Percentiles rank a stretch among this genome's conserved stretches.
Conservation (phyloP, 2,113 vertebrate genomes). For the Abramis brama region DNA sequence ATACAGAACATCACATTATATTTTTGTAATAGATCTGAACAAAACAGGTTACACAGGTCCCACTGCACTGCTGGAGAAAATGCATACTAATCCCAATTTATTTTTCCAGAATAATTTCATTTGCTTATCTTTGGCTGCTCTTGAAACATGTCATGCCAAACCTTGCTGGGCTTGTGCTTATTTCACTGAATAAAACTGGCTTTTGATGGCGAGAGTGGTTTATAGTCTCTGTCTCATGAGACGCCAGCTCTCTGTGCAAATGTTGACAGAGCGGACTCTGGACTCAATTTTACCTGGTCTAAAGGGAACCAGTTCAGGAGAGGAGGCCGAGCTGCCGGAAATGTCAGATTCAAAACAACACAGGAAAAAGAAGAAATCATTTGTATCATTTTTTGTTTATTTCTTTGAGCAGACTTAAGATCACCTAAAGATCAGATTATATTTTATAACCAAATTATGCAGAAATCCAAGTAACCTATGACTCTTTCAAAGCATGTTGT, state of each 20-base stretch:
- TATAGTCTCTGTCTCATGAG: neutral
- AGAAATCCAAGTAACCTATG: neutral
- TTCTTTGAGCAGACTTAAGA: neutral
- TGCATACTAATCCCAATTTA: neutral
- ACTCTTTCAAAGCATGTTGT: neutral
- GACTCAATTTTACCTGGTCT: conserved; percentile 40
- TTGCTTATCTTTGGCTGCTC: conserved; percentile 17
- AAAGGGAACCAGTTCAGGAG: neutral
- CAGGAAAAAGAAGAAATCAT: neutral
- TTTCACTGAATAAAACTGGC: neutral
- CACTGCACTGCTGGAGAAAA: conserved; percentile 37
- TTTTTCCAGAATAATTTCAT: neutral
- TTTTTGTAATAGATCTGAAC: neutral
- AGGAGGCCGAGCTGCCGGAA: neutral
- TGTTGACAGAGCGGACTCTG: conserved; percentile 27
- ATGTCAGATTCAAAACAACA: neutral
- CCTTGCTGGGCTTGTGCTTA: neutral
- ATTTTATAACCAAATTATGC: neutral
- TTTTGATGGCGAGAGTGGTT: neutral
- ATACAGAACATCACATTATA: neutral
- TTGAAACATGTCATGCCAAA: neutral
- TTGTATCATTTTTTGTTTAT: neutral
- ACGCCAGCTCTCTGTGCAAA: neutral
- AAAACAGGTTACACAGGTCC: conserved; percentile 15
- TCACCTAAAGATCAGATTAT: neutral